Base-by-base conservation (phyloP, 2,888 invertebrate species). In the Sinhomidia bicolor region DNA sequence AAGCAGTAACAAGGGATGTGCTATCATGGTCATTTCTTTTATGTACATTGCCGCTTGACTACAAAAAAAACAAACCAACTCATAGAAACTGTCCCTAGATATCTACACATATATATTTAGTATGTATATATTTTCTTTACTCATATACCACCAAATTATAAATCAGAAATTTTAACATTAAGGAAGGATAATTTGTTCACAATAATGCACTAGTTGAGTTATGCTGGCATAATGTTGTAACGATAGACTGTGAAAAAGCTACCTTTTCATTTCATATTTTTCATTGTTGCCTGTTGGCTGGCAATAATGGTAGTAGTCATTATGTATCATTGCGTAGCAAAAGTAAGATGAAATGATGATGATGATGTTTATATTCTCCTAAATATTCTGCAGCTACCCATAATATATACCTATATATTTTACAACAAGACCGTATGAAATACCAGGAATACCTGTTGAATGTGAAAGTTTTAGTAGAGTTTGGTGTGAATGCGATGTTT, bases 391-490 rank as follows among this genome's bases (percentile, higher is more conserved):
- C 3, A 20, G 57, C 57, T 57, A 23, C n/a, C n/a, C n/a, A n/a
- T n/a, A n/a, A n/a, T n/a, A 44, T 20, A 44, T 74, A 26, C 14
- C 14, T 47, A 26, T 57, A 20, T 10, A 32, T 32, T 47, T 17
- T 17, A 20, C 12, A 36, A 29, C 20, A 71, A 23, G 1, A 23
- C 4, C 26, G 29, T 14, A 54, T 17, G 29, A 26, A 80, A 80
- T 60, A 80, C 47, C 74, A 74, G 74, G 74, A 83, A 78, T 78
- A 68, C 78, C 65, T 85, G 85, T 85, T 68, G 85, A 85, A 85
- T 85, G 85, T 85, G 85, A 85, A 85, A 85, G 85, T 85, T 85
- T 85, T 54, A 4, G 32, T 32, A 44, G 54, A 51, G 10, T 76
- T 17, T 76, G 62, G 60, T 71, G 36, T 54, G 74, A 44, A 57